Base-by-base conservation (phyloP, 2,888 invertebrate genomes). In the Drosophila eohydei region DNA sequence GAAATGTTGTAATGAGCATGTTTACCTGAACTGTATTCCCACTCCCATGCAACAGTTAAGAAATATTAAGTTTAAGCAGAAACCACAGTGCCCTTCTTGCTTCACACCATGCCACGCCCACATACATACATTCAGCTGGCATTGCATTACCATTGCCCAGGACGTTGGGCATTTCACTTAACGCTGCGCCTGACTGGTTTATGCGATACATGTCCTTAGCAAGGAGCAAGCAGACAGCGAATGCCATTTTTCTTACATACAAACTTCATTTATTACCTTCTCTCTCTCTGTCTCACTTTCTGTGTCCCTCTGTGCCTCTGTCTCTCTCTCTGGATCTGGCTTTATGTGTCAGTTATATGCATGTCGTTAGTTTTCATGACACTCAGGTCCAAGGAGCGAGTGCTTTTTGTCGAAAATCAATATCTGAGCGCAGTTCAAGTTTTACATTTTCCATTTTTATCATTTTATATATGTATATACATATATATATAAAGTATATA, bases 291-390 rank as follows among this genome's bases (percentile, higher is more conserved):
- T 36, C 52, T 3, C 69, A 60, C 12, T 4, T 30, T 36, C 41
- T 28, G 16, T 7, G 4, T 32, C 28, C 8, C 40, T 30, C 28
- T 34, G 26, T 4, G 11, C 3, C 34, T 16, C 9, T 8, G 11
- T 21, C 26, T 26, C 64, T 70, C 52, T 9, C 11, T 21, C 30
- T 46, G 55, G 26, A 44, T 64, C 43, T 74, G 74, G 72, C 76
- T 74, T 83, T 80, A 72, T 78, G 63, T 81, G 81, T 81, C 89
- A 83, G 76, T 74, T 83, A 72, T 86, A 80, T 84, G 89, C 84
- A 89, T 89, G 84, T 77, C 89, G 89, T 84, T 89, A 87, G 89
- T 84, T 84, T 73, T 89, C 81, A 89, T 83, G 81, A 64, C 89
- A 82, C 71, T 80, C 70, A 68, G 55, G 73, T 60, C 60, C 71